Percentiles rank a stretch among this genome's conserved stretches.
These are phyloP conservation scores for Sphecodes monilicornis DNA, from an alignment of 2,888 invertebrate genomes.

Conservation along the genomic window DNA sequence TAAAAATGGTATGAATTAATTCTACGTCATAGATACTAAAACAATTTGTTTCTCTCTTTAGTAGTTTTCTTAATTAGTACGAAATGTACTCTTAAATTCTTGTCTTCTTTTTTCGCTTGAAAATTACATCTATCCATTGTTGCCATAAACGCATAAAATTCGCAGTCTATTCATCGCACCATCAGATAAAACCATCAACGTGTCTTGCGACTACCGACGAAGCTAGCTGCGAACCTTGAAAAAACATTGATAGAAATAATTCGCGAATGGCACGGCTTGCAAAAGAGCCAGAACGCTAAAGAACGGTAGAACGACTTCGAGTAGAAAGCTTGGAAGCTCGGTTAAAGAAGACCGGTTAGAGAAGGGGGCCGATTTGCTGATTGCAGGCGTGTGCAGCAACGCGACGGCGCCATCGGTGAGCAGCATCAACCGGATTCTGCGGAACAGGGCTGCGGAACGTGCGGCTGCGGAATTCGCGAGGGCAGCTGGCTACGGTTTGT, in stretches of 20 bases:
- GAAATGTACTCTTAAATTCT: too few relatives aligned
- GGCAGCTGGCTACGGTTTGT: conserved; percentile 95
- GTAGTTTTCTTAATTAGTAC: too few relatives aligned
- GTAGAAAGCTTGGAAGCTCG: background rate
- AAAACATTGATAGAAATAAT: background rate
- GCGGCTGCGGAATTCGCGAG: conserved; percentile 98
- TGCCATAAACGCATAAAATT: too few relatives aligned
- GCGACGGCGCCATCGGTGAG: conserved; percentile 98
- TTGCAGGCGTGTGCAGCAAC: conserved; percentile 96
- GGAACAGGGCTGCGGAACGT: conserved; percentile 97
- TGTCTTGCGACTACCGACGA: too few relatives aligned
- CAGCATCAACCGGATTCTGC: conserved; percentile 97
- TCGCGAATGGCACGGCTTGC: background rate
- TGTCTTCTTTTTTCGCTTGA: too few relatives aligned
- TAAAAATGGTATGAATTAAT: too few relatives aligned
- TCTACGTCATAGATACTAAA: too few relatives aligned
- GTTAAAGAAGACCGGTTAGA: background rate
- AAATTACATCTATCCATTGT: too few relatives aligned
- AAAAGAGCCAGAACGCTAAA: background rate
- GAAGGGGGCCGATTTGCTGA: conserved; percentile 27
- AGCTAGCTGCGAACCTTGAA: too few relatives aligned
- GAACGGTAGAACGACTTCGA: background rate
- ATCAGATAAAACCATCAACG: too few relatives aligned
- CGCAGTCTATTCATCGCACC: too few relatives aligned
- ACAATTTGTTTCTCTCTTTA: too few relatives aligned